phyloP scores from a whole-genome alignment of 2,797 vertebrate genomes.

The Ibycter americanus region DNA sequence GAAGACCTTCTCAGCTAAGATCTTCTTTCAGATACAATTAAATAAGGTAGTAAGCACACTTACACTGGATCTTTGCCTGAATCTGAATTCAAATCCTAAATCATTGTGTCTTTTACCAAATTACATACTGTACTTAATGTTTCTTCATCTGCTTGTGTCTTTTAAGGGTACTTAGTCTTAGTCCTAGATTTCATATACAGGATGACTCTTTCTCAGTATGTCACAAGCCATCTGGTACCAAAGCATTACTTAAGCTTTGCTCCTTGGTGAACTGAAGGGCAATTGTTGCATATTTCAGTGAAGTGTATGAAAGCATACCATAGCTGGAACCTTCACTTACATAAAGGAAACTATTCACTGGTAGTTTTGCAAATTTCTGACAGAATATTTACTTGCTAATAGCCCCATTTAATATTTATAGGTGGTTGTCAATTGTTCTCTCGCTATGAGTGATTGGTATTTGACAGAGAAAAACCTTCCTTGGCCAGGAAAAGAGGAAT shows the following conservation, averaged over 20 bases:
- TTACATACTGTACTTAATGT: background rate
- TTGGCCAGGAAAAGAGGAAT: background rate
- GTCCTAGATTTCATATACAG: background rate
- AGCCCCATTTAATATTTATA: background rate
- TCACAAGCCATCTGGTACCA: background rate
- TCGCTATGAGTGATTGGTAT: background rate
- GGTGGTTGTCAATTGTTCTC: background rate
- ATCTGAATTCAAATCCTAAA: background rate
- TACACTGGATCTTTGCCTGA: background rate
- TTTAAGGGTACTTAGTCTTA: background rate
- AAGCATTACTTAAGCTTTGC: background rate
- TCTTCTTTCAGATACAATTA: background rate
- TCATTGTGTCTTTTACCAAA: background rate
- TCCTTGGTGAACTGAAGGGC: background rate
- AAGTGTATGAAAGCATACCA: background rate
- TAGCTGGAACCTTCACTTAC: background rate
- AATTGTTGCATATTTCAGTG: background rate
- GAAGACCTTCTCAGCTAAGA: background rate
- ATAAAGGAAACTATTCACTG: background rate
- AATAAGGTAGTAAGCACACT: background rate
- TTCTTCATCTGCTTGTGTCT: background rate
- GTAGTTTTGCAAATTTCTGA: background rate
- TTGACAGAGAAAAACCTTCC: background rate
- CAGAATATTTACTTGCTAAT: background rate
- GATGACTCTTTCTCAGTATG: rapidly evolving